Percentiles rank a stretch among this genome's conserved stretches.
Conservation (phyloP, 2,888 invertebrate genomes). For the Cantharis lateralis region DNA sequence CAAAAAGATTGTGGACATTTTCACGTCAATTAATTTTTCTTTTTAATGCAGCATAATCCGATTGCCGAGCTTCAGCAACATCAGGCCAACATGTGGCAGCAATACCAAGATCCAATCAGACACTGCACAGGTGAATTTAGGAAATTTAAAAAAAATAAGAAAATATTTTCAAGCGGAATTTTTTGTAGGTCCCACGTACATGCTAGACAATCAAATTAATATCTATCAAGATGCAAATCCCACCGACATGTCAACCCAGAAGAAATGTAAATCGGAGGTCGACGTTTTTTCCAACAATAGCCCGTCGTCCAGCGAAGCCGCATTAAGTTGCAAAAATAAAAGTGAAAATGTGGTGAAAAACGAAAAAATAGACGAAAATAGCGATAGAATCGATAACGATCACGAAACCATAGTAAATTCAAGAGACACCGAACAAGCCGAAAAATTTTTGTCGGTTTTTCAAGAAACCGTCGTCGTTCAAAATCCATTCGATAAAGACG, state of each 20-base stretch:
- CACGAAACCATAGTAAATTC: slow-evolving; percentile 8
- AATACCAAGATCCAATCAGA: slow-evolving; percentile 43
- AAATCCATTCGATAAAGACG: slow-evolving; percentile 38
- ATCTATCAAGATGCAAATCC: slow-evolving; percentile 19
- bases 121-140: slow-evolving; percentile 13
- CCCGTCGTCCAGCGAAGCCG: background rate
- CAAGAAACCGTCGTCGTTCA: slow-evolving; percentile 36
- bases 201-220: slow-evolving; percentile 17
- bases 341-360: slow-evolving; percentile 14
- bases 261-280: slow-evolving; percentile 23
- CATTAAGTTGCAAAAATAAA: background rate
- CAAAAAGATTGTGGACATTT: background rate
- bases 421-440: slow-evolving; percentile 14
- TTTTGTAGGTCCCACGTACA: slow-evolving; percentile 17
- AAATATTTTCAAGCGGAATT: background rate
- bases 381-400: slow-evolving; percentile 15
- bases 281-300: slow-evolving; percentile 7
- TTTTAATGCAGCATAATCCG: slow-evolving; percentile 40
- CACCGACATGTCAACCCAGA: slow-evolving; percentile 11
- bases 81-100: slow-evolving; percentile 52
- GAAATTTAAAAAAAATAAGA: background rate
- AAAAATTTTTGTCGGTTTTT: slow-evolving; percentile 36
- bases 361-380: slow-evolving; percentile 21
- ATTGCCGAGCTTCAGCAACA: slow-evolving; percentile 45
- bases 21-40: background rate